phyloP scores from a whole-genome alignment of 2,113 vertebrate species.

The Lophochroa leadbeateri region DNA sequence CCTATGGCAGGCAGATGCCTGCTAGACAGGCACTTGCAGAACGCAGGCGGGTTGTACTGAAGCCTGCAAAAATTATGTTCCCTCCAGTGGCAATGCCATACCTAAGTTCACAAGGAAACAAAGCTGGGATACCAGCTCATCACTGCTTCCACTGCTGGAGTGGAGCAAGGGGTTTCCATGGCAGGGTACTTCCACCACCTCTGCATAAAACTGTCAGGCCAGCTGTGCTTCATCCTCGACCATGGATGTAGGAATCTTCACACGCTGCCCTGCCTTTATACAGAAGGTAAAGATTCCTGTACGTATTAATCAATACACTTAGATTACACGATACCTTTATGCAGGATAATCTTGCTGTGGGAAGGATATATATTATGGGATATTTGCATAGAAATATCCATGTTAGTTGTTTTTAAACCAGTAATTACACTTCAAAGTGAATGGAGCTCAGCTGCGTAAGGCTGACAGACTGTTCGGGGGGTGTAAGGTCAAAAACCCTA shows the following conservation, averaged over 20 bases:
- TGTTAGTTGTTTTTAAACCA: neutral
- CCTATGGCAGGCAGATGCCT: fast-evolving
- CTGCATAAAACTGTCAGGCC: neutral
- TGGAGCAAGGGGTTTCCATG: neutral
- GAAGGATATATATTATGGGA: neutral
- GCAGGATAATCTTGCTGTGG: neutral
- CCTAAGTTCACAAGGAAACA: neutral
- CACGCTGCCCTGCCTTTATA: neutral
- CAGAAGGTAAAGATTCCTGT: neutral
- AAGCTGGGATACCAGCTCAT: neutral
- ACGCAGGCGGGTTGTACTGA: conserved; percentile 57
- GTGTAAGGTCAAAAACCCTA: neutral
- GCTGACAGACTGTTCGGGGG: neutral
- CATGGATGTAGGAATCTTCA: conserved; percentile 59
- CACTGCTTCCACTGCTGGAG: conserved; percentile 16
- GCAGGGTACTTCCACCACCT: neutral
- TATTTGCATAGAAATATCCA: neutral
- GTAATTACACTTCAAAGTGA: neutral
- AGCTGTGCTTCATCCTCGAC: neutral
- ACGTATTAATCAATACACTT: neutral
- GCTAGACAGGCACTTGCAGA: conserved; percentile 4
- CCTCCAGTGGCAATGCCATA: conserved; percentile 69
- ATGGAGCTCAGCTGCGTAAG: neutral
- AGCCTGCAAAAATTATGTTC: conserved; percentile 71
- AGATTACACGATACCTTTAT: neutral